These are phyloP conservation scores for Anneissia japonica DNA, from an alignment of 35 echinoderm and acorn worm species.

Conservation along the genomic window DNA sequence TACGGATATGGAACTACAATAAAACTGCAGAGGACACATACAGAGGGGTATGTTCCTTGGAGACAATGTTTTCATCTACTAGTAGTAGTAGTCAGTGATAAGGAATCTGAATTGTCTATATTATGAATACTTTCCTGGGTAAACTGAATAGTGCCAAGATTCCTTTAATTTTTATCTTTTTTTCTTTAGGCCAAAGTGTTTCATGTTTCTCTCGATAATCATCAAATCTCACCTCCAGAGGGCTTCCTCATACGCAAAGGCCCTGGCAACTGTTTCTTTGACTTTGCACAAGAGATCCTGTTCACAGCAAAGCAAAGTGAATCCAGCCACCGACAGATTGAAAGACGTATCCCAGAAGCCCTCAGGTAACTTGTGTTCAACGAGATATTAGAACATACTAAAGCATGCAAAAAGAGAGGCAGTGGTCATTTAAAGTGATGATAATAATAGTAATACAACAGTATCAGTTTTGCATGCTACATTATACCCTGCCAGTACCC, in stretches of 20 bases:
- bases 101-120: too few relatives aligned
- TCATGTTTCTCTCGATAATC: slow-evolving; percentile 73
- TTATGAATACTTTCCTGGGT: too few relatives aligned
- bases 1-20: slow-evolving; percentile 96
- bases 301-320: slow-evolving; percentile 33
- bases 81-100: too few relatives aligned
- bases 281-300: slow-evolving; percentile 86
- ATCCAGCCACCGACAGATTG: neutral
- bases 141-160: neutral
- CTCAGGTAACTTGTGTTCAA: neutral
- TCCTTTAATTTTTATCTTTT: neutral
- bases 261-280: slow-evolving; percentile 71
- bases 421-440: too few relatives aligned
- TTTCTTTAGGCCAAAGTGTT: slow-evolving; percentile 64
- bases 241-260: slow-evolving; percentile 83
- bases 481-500: too few relatives aligned
- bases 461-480: too few relatives aligned
- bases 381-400: too few relatives aligned
- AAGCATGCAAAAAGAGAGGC: too few relatives aligned
- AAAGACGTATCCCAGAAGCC: neutral
- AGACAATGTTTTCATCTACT: too few relatives aligned
- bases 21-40: slow-evolving; percentile 89
- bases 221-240: slow-evolving; percentile 57
- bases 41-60: slow-evolving; percentile 64
- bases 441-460: too few relatives aligned